phyloP scores from a whole-genome alignment of 2,797 vertebrate species.

The Rhinogobio ventralis region DNA sequence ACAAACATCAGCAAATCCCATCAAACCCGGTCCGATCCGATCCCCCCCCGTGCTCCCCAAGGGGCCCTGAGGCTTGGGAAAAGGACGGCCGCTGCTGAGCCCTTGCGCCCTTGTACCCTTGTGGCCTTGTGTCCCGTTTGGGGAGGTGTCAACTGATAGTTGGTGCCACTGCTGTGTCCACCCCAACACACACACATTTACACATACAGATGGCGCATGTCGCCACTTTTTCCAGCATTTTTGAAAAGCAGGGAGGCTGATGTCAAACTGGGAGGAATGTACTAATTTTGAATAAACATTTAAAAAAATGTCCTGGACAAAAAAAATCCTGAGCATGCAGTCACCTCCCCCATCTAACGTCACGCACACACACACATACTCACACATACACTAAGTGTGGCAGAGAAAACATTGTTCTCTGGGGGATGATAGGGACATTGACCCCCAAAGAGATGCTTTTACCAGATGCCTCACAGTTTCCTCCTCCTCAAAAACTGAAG shows the following conservation, averaged over 20 bases:
- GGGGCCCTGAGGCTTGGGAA: conserved; percentile 81
- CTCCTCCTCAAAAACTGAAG: conserved; percentile 48
- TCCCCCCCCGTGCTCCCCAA: conserved; percentile 67
- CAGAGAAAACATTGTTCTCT: conserved; percentile 61
- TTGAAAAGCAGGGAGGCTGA: conserved; percentile 70
- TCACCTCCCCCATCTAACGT: conserved; percentile 52
- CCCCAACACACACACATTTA: conserved; percentile 44
- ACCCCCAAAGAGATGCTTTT: conserved; percentile 83
- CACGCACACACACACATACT: conserved; percentile 45
- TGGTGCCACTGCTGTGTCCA: conserved; percentile 66
- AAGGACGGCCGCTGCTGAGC: conserved; percentile 74
- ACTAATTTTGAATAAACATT: conserved; percentile 78
- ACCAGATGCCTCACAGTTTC: conserved; percentile 85
- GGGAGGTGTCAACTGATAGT: conserved; percentile 79
- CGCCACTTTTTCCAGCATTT: conserved; percentile 71
- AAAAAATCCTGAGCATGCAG: conserved; percentile 69
- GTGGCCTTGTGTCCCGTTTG: conserved; percentile 71
- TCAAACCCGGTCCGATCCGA: conserved; percentile 73
- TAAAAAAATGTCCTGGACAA: conserved; percentile 53
- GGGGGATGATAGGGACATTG: conserved; percentile 67
- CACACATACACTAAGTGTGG: conserved; percentile 49
- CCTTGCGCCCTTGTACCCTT: conserved; percentile 69
- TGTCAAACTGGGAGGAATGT: conserved; percentile 81
- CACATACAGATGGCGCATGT: conserved; percentile 67
- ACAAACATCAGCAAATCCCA: conserved; percentile 83